These are phyloP conservation scores for Platysternon megacephalum DNA, from an alignment of 2,113 vertebrate species.

Conservation along the genomic window DNA sequence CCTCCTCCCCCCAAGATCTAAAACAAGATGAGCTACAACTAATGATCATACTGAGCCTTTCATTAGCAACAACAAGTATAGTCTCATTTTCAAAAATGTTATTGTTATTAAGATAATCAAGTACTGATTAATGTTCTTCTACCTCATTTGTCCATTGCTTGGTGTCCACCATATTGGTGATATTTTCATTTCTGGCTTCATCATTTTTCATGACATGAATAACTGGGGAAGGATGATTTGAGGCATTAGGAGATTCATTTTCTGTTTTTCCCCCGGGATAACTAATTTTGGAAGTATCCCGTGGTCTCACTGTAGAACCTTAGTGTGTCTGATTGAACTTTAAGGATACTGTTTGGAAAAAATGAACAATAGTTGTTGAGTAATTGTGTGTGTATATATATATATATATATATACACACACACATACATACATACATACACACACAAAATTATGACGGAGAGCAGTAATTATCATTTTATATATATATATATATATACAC, in stretches of 20 bases:
- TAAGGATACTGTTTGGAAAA: neutral
- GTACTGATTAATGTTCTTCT: neutral
- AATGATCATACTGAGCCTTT: neutral
- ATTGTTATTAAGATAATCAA: neutral
- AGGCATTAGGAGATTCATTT: neutral
- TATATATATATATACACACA: no score
- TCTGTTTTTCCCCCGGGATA: neutral
- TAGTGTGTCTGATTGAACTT: neutral
- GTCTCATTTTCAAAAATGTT: neutral
- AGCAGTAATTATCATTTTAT: no score
- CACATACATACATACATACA: no score
- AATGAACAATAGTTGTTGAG: neutral
- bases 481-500: no score
- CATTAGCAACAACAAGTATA: neutral
- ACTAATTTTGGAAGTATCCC: neutral
- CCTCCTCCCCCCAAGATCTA: no score
- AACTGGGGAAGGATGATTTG: neutral
- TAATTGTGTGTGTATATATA: no score
- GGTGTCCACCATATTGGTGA: neutral
- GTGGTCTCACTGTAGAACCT: neutral
- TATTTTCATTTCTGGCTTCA: neutral
- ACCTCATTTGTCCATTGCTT: neutral
- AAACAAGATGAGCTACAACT: neutral
- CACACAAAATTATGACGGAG: no score
- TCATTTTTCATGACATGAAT: neutral